Conservation (phyloP, 2,888 invertebrate genomes). For the Trachelus troglodyta region DNA sequence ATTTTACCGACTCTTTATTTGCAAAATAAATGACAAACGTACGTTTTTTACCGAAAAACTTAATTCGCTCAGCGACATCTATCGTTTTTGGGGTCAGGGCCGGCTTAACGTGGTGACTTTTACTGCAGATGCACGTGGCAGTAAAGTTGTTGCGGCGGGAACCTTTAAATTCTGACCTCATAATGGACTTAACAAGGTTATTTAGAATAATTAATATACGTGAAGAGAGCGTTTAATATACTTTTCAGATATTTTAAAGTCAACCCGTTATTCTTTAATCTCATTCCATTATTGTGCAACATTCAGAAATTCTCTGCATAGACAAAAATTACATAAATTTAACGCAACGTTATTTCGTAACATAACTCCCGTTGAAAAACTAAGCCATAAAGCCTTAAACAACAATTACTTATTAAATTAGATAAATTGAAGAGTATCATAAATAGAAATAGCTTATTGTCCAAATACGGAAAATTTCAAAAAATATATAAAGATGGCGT, state of each 20-base stretch:
- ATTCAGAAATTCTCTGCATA: background rate
- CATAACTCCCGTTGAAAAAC: background rate
- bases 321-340: background rate
- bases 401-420: background rate
- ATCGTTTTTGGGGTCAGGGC: conserved; percentile 18
- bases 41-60: conserved; percentile 6
- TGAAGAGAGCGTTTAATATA: background rate
- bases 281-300: background rate
- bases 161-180: background rate
- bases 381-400: background rate
- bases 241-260: background rate
- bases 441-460: background rate
- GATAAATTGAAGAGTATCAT: background rate
- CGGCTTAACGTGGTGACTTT: conserved; percentile 18
- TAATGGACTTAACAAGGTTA: background rate
- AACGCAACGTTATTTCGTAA: background rate
- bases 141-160: background rate
- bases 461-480: background rate
- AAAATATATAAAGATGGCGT: background rate
- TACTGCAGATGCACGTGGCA: conserved; percentile 5
- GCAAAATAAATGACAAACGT: conserved; percentile 36
- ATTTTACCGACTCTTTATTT: conserved; percentile 15
- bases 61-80: conserved; percentile 35
- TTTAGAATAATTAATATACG: background rate
- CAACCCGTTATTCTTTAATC: background rate